A percentile compares a stretch with the other conserved stretches of the same genome.
These are phyloP conservation scores for Glossosoma conforme DNA, from an alignment of 1,140 invertebrate species.

Conservation along the genomic window DNA sequence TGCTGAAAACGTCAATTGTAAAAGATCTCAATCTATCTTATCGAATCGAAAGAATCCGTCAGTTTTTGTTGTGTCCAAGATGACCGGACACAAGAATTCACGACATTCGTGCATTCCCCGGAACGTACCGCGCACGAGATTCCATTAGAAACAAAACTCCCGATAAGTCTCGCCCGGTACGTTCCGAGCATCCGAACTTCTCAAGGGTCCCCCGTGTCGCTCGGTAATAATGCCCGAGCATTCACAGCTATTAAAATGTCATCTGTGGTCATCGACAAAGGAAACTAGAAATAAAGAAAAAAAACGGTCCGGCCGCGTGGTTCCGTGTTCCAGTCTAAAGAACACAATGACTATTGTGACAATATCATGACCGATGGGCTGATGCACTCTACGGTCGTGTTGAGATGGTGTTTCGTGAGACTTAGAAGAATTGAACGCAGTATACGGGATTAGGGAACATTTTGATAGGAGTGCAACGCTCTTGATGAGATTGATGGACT, in stretches of 20 bases:
- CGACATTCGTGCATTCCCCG: too few relatives aligned
- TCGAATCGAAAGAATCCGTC: too few relatives aligned
- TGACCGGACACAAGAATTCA: too few relatives aligned
- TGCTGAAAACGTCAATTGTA: too few relatives aligned
- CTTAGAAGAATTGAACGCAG: not conserved
- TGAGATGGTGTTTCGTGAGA: not conserved
- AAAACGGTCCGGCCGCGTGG: not conserved
- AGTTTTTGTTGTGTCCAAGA: too few relatives aligned
- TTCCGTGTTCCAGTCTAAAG: slow-evolving; percentile 8
- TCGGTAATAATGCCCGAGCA: slow-evolving; percentile 8
- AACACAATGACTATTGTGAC: slow-evolving; percentile 21
- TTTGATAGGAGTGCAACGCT: too few relatives aligned
- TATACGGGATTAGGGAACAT: too few relatives aligned
- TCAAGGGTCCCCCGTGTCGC: not conserved
- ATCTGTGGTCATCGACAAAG: slow-evolving; percentile 13
- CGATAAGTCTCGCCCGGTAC: not conserved
- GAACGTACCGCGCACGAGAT: too few relatives aligned
- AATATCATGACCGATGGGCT: slow-evolving; percentile 26
- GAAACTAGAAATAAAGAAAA: not conserved
- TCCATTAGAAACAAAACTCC: too few relatives aligned
- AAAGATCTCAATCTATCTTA: too few relatives aligned
- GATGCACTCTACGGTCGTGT: slow-evolving; percentile 5
- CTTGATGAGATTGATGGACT: too few relatives aligned
- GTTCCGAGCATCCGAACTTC: too few relatives aligned
- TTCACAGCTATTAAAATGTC: slow-evolving; percentile 29